Evolutionary conservation across 2,113 vertebrate genomes (phyloP), one percentile per base, ranked within the genome.

Genomic region (human (Homo sapiens)): DNA sequence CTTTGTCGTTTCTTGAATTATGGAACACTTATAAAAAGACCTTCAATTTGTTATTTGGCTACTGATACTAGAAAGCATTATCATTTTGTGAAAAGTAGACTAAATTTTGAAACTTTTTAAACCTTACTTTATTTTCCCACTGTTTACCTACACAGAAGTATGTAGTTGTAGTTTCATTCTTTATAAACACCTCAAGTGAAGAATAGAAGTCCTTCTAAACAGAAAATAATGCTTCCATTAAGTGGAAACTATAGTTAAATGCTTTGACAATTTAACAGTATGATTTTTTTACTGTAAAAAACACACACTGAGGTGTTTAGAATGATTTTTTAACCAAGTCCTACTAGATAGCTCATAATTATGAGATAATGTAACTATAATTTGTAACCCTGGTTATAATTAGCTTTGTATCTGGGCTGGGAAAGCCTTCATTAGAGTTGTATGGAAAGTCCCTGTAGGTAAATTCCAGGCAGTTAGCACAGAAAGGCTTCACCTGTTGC

Each of bases 401-500:
- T 96, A 97, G 50, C 64, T 95, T 94, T 97, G 97, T 98, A 52
- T 98, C 78, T 85, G 79, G 98, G 64, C 85, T 92, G 84, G 73
- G 88, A 96, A 97, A 96, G 89, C 52, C 40, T 43, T 80, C 18
- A 57, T 0, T 10, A 57, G 80, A 80, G 79, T 66, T 96, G 85
- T 2, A 23, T 89, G 92, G 84, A 96, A 94, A 79, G 73, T 85
- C 94, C 94, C 59, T 0, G 12, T 94, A 32, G 84, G 23, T 57
- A 75, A 90, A 96, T 97, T 97, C 5, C 75, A 84, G 81, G 83
- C 82, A 81, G 45, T 93, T 97, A 91, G 55, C 64, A 96, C 84
- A 87, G 83, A 95, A 86, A 89, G 52, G n/a, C 87, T 97, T 98
- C 94, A 96, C 98, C 98, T 98, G 96, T 98, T 97, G 94, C 84